Conservation (phyloP, 37 sponge, comb jelly and placozoan genomes). For the Sycon ciliatum region DNA sequence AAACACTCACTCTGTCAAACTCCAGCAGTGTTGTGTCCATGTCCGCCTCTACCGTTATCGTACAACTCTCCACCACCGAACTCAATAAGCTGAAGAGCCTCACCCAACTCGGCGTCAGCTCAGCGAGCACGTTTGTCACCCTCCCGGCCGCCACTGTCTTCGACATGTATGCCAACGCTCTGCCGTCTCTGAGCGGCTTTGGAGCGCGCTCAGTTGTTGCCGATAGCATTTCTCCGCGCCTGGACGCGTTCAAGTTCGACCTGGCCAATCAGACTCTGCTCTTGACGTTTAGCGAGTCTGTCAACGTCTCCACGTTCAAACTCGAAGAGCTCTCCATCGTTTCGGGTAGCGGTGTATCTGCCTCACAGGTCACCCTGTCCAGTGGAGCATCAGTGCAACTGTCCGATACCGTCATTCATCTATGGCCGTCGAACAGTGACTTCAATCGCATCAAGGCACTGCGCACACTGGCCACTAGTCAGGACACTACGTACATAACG, state of each 20-base stretch:
- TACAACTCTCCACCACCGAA: constrained; percentile 39
- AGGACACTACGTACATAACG: constrained; percentile 53
- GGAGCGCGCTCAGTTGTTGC: constrained; percentile 38
- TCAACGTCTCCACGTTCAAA: constrained; percentile 51
- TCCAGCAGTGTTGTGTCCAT: too few relatives aligned
- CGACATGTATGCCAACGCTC: too few relatives aligned
- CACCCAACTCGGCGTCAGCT: constrained; percentile 41
- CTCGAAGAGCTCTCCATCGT: background rate
- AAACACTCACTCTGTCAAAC: too few relatives aligned
- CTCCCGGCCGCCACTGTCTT: too few relatives aligned
- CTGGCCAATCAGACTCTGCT: constrained; percentile 44
- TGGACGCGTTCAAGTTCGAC: constrained; percentile 46
- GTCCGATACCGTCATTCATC: background rate
- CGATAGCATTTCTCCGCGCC: constrained; percentile 56
- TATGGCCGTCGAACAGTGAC: constrained; percentile 31
- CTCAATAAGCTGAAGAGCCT: constrained; percentile 67
- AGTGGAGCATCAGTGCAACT: background rate
- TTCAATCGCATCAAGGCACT: background rate
- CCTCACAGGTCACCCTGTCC: too few relatives aligned
- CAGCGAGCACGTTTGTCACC: constrained; percentile 43
- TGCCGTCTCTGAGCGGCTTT: too few relatives aligned
- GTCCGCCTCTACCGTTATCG: too few relatives aligned
- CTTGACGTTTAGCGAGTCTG: constrained; percentile 52
- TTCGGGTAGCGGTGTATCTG: background rate
- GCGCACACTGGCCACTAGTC: constrained; percentile 29